phyloP scores from a whole-genome alignment of 23 tunicate species.

The Styela plicata region DNA sequence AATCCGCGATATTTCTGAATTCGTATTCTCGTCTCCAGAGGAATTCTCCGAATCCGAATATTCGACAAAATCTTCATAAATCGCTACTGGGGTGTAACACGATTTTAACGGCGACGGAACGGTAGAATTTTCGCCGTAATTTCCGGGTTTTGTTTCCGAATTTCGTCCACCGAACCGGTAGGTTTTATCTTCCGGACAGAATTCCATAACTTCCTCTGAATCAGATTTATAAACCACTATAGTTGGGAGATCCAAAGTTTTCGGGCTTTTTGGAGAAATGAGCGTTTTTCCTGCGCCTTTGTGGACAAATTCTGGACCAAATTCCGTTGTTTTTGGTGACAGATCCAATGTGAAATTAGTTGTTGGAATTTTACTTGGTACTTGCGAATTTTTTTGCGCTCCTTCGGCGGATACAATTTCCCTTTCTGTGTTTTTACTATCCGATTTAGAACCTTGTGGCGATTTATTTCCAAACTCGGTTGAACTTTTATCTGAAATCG shows the following conservation, averaged over 20 bases:
- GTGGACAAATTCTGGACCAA: not conserved
- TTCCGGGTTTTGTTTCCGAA: not conserved
- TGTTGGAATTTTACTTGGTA: not conserved
- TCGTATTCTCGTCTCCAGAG: conserved; percentile 6
- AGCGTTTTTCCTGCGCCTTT: not conserved
- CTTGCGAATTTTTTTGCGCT: not conserved
- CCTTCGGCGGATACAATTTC: not conserved
- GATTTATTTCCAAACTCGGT: not conserved
- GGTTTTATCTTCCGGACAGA: conserved; percentile 5
- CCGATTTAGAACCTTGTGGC: not conserved
- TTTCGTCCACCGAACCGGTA: not conserved
- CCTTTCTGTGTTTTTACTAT: not conserved
- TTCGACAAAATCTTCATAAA: conserved; percentile 21
- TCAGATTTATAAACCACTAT: not conserved
- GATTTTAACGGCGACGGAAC: conserved; percentile 24
- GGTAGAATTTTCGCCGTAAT: not conserved
- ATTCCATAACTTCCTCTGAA: conserved; percentile 1
- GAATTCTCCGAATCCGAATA: conserved; percentile 24
- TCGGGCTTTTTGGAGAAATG: not conserved
- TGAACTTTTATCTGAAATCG: not conserved
- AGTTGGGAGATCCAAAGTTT: no score
- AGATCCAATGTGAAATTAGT: not conserved
- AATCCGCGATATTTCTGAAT: not conserved
- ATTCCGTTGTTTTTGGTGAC: not conserved
- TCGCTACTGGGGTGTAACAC: conserved; percentile 17